phyloP scores from a whole-genome alignment of 92 coral and sea anemone species.

The Epizoanthus fatuus region DNA sequence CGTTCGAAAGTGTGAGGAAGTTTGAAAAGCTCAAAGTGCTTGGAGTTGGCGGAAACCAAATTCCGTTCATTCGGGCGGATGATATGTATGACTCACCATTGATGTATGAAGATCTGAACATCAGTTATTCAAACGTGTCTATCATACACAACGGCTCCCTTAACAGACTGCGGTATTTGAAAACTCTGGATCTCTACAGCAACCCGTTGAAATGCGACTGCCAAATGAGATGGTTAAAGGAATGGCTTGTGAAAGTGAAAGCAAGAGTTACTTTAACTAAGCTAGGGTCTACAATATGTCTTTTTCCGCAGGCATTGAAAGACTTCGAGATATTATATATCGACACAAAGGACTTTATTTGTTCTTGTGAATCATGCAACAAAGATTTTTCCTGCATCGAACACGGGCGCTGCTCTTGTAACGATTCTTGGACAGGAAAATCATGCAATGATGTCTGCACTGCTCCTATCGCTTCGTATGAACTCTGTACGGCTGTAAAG shows the following conservation, averaged over 20 bases:
- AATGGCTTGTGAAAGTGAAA: neutral
- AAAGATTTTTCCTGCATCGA: neutral
- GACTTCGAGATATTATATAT: neutral
- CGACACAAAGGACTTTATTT: neutral
- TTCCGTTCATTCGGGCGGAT: slow-evolving; percentile 16
- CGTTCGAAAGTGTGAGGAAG: neutral
- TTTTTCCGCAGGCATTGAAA: neutral
- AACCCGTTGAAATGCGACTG: slow-evolving; percentile 33
- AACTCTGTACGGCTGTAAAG: neutral
- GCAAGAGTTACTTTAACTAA: neutral
- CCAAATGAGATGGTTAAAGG: slow-evolving; percentile 24
- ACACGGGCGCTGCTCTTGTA: neutral
- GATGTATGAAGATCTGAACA: slow-evolving; percentile 20
- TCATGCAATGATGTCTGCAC: slow-evolving; percentile 32
- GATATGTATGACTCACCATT: neutral
- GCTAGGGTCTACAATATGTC: neutral
- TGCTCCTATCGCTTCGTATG: slow-evolving; percentile 1
- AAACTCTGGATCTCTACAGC: slow-evolving; percentile 10
- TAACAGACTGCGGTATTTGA: slow-evolving; percentile 18
- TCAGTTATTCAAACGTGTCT: neutral
- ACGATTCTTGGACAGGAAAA: slow-evolving; percentile 2
- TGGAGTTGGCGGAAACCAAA: slow-evolving; percentile 25
- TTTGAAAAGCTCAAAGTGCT: slow-evolving; percentile 14
- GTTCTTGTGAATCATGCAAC: slow-evolving; percentile 26
- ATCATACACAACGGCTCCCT: slow-evolving; percentile 29